phyloP scores from a whole-genome alignment of 2,797 vertebrate species.

The Anisognathus igniventris region DNA sequence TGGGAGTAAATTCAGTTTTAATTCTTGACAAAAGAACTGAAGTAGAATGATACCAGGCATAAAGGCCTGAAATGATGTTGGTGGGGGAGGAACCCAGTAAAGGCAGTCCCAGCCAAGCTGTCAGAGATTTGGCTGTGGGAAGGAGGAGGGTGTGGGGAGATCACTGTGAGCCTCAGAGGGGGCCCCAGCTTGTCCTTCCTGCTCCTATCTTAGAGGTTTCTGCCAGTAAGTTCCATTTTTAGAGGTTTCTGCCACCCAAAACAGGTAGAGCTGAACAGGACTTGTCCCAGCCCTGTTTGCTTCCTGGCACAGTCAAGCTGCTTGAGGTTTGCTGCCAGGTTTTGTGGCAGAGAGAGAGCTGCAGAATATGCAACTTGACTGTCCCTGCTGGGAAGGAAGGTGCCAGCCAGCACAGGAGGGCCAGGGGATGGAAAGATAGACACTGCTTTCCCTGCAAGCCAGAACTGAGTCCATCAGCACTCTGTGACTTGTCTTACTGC shows the following conservation, averaged over 20 bases:
- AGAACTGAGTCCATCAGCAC: not conserved
- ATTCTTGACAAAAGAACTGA: not conserved
- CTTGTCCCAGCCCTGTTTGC: not conserved
- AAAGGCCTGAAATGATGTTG: not conserved
- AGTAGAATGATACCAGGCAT: not conserved
- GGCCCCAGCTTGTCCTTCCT: not conserved
- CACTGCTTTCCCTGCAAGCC: not conserved
- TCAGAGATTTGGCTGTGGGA: not conserved
- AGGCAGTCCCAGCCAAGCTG: not conserved
- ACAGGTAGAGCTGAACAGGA: not conserved
- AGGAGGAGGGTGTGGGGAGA: not conserved
- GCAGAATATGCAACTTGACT: not conserved
- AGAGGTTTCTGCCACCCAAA: not conserved
- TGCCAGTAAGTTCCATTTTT: not conserved
- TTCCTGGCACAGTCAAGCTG: not conserved
- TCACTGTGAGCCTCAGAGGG: accelerated
- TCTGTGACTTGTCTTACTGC: not conserved
- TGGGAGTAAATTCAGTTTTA: not conserved
- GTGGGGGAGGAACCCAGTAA: no score
- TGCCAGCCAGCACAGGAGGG: not conserved
- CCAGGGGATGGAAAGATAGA: not conserved
- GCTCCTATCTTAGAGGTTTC: not conserved
- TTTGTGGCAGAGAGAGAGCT: not conserved
- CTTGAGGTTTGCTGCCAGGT: not conserved
- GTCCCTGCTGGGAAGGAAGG: not conserved